Evolutionary conservation across 2,797 vertebrate species (phyloP).

Genomic region (Lutjanus argentimaculatus): DNA sequence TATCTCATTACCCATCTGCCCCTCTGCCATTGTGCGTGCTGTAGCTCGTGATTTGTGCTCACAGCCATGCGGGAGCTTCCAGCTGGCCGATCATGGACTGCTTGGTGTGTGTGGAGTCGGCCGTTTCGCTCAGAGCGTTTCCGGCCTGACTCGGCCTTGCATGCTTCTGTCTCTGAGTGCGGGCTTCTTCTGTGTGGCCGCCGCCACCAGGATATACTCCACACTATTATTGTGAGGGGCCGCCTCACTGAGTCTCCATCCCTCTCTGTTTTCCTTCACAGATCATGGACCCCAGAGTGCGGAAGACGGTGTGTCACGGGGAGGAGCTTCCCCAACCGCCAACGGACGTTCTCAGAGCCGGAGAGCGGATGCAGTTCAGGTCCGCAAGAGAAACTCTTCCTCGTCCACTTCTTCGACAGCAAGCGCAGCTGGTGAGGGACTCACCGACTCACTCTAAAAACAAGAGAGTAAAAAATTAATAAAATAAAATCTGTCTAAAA

Average conservation of each 20-base stretch:
- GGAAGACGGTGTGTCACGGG: slow-evolving; percentile 87
- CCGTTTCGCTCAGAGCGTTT: slow-evolving; percentile 46
- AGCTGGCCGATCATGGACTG: slow-evolving; percentile 49
- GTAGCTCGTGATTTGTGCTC: slow-evolving; percentile 77
- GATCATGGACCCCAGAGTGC: slow-evolving; percentile 94
- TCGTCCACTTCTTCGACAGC: slow-evolving; percentile 97
- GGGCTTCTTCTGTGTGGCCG: slow-evolving; percentile 52
- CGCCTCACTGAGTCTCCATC: slow-evolving; percentile 11
- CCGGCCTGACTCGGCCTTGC: slow-evolving; percentile 44
- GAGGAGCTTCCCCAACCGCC: slow-evolving; percentile 93
- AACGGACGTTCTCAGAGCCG: slow-evolving; percentile 92
- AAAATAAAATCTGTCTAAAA: not conserved
- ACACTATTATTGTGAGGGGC: not conserved
- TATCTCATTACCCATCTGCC: slow-evolving; percentile 70
- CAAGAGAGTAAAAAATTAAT: not conserved
- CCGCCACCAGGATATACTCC: slow-evolving; percentile 30
- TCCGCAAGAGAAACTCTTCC: slow-evolving; percentile 95
- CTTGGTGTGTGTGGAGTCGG: slow-evolving; percentile 53
- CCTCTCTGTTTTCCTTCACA: slow-evolving; percentile 61
- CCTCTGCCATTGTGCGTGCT: slow-evolving; percentile 73
- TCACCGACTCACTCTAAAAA: not conserved
- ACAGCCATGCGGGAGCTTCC: slow-evolving; percentile 55
- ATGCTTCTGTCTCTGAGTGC: slow-evolving; percentile 60
- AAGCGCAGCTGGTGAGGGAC: slow-evolving; percentile 95
- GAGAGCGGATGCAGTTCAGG: slow-evolving; percentile 98